Percentiles rank a stretch among this genome's conserved stretches.
These are phyloP conservation scores for Panthera tigris DNA, from an alignment of 2,113 vertebrate genomes.

Conservation along the genomic window DNA sequence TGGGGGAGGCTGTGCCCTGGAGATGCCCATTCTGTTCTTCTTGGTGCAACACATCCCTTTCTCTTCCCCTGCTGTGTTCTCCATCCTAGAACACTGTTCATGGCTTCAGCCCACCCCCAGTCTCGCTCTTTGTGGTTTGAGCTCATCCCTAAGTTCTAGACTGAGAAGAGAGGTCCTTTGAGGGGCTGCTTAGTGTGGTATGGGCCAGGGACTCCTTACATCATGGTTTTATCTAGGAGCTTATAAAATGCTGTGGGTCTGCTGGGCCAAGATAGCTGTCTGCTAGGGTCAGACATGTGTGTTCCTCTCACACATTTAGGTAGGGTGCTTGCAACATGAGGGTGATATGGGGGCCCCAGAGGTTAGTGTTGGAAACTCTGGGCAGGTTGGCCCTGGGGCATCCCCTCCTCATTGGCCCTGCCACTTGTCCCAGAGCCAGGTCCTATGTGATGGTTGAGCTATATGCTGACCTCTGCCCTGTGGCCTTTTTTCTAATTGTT, in stretches of 20 bases:
- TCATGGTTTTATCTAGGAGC: background rate
- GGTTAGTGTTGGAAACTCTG: background rate
- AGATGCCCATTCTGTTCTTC: background rate
- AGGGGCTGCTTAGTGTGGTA: background rate
- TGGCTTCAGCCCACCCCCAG: background rate
- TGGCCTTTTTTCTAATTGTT: background rate
- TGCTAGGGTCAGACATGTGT: background rate
- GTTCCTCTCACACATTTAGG: background rate
- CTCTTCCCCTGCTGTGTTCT: background rate
- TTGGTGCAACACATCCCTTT: background rate
- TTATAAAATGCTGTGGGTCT: background rate
- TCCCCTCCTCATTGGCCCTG: background rate
- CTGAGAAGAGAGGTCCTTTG: background rate
- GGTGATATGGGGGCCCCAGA: background rate
- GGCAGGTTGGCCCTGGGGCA: background rate
- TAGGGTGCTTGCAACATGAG: background rate
- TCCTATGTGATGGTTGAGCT: background rate
- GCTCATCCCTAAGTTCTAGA: background rate
- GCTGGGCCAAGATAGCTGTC: too few relatives aligned
- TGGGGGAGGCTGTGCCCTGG: background rate
- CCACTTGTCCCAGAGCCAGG: background rate
- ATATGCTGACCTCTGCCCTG: conserved; percentile 10
- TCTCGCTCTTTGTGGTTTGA: background rate
- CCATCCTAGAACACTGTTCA: background rate
- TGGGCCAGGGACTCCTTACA: background rate